These are phyloP conservation scores for Drosophila simulans DNA, from an alignment of 1,140 invertebrate genomes.

Conservation along the genomic window DNA sequence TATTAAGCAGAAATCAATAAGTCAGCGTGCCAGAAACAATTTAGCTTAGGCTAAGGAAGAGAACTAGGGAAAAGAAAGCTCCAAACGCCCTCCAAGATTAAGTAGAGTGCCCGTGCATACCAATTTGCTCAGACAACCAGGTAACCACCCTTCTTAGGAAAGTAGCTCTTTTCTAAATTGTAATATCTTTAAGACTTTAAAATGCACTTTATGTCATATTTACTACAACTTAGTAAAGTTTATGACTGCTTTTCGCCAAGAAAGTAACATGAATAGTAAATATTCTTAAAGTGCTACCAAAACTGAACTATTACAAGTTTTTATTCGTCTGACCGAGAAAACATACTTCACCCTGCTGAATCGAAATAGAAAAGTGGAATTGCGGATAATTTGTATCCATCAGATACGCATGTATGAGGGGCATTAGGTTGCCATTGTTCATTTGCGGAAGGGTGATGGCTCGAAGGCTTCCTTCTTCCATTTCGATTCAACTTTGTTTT, in stretches of 20 bases:
- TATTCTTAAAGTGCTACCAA: background rate
- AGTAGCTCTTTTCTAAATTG: too few relatives aligned
- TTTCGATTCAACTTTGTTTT: constrained; percentile 21
- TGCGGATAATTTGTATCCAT: constrained; percentile 49
- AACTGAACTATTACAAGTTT: background rate
- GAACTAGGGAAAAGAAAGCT: constrained; percentile 5
- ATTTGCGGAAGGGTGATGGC: constrained; percentile 3
- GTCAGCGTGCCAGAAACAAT: constrained; percentile 64
- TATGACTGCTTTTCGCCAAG: too few relatives aligned
- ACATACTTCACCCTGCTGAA: background rate
- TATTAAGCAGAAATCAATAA: constrained; percentile 42
- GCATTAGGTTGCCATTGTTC: constrained; percentile 55
- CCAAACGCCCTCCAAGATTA: background rate
- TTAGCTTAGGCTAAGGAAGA: constrained; percentile 34
- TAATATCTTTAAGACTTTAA: background rate
- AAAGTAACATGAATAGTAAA: background rate
- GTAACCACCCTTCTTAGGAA: background rate
- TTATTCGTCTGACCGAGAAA: background rate
- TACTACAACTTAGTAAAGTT: too few relatives aligned
- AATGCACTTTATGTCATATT: background rate
- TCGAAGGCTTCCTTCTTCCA: constrained; percentile 16
- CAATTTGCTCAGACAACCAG: constrained; percentile 3
- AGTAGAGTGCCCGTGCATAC: constrained; percentile 1
- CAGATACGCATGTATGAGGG: constrained; percentile 56
- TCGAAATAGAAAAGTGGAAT: constrained; percentile 20